Evolutionary conservation across 2,113 vertebrate species (phyloP), one percentile per base, ranked within the genome.

Genomic region (Vanacampus margaritifer): DNA sequence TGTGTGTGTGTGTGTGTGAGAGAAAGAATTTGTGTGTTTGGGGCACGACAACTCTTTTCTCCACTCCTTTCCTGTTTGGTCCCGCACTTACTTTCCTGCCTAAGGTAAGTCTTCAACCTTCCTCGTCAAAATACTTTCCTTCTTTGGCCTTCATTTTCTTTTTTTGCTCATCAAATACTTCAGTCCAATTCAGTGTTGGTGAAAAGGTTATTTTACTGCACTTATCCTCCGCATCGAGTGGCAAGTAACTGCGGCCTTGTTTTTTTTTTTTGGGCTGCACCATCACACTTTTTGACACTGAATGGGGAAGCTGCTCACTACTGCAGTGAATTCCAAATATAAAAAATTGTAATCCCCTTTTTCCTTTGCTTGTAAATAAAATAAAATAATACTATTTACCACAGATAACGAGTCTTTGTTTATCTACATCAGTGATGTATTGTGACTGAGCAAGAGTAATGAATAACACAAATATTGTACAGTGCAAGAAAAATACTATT

Each of bases 61-160:
- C 13, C 13, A 3, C 50, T 79, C 66, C 60, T 75, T 46, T 57
- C 61, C 71, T 82, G 43, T 66, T 72, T 69, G 16, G 54, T 43
- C 10, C 65, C 21, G n/a, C 61, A 46, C 14, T 59, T 43, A 62
- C 17, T 69, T 66, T 43, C 17, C 37, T 64, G 11, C 68, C 0
- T n/a, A 72, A 90, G 86, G 90, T 91, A 77, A 79, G 83, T 16
- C 8, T 71, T 6, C 12, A 46, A 65, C 45, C 19, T 1, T 0
- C 32, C 41, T 50, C 21, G 10, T 74, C 39, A 62, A 23, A 32
- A 46, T 43, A 12, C 23, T 45, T 60, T 28, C 11, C 13, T 16
- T 32, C 1, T 12, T 64, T 4, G 0, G 5, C 53, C 45, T 53
- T 28, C 3, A 43, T 60, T 58, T 65, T 13, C 12, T 51, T 7